Percentiles rank a stretch among this genome's conserved stretches.
Conservation (phyloP, 1,140 invertebrate genomes). For the Pogonus chalceus region DNA sequence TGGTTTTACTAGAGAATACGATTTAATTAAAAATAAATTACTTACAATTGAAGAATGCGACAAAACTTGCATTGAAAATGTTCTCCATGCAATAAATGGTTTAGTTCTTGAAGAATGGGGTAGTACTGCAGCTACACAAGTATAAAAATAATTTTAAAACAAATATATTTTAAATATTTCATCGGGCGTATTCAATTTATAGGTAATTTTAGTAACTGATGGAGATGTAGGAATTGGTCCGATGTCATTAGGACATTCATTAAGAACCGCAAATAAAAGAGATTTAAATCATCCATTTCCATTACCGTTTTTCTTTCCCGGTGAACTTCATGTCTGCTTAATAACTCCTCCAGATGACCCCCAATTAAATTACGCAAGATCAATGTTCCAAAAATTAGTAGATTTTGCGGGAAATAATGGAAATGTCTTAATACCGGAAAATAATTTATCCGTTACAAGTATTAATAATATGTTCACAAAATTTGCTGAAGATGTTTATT, state of each 20-base stretch:
- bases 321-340: conserved; percentile 66
- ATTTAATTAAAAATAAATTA: conserved; percentile 60
- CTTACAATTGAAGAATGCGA: conserved; percentile 68
- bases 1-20: conserved; percentile 78
- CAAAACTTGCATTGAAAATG: conserved; percentile 71
- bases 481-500: conserved; percentile 67
- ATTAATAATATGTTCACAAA: conserved; percentile 59
- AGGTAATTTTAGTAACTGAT: conserved; percentile 69
- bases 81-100: conserved; percentile 62
- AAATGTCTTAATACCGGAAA: conserved; percentile 53
- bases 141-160: conserved; percentile 28
- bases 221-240: conserved; percentile 60
- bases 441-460: conserved; percentile 34
- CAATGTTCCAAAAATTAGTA: conserved; percentile 44
- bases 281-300: conserved; percentile 43
- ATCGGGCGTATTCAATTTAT: conserved; percentile 18
- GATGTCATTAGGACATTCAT: conserved; percentile 46
- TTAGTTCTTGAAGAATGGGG: conserved; percentile 78
- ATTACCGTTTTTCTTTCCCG: conserved; percentile 66
- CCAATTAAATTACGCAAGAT: conserved; percentile 41
- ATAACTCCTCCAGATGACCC: conserved; percentile 48
- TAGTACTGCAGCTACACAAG: conserved; percentile 65
- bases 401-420: conserved; percentile 57
- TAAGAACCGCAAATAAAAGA: conserved; percentile 35
- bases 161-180: conserved; percentile 10